Base-by-base conservation (phyloP, 2,888 invertebrate species). In the Polyommatus icarus region DNA sequence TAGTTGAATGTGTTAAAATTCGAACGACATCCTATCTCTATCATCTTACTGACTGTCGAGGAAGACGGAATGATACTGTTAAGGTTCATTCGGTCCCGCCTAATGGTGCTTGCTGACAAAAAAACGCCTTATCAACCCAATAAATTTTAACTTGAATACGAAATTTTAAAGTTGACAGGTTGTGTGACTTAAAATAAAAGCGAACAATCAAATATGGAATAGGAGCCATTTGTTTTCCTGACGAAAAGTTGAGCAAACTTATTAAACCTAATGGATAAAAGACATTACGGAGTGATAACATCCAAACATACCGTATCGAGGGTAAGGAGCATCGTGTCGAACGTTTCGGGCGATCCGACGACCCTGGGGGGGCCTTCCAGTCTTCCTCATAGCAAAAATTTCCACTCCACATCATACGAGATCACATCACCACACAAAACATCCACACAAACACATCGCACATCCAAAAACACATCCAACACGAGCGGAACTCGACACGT, bases 361-460 rank as follows among this genome's bases (percentile, higher is more conserved):
- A 72, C n/a, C 72, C 36, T 36, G 72, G 20, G 72, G 72, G 12
- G 72, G 72, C 40, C 72, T 72, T 36, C 72, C 72, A 18, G 40
- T 72, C 72, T 40, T 72, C 72, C 72, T 36, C 72, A 72, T 72
- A 20, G 72, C 72, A 72, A 72, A 36, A 72, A 40, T 4, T 32
- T 67, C 67, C 67, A 67, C 67, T 67, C 61, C 24, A 67, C 67
- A 67, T 67, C 72, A 72, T 40, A 36, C 72, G 36, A 10, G 40
- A 72, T 61, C 73, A 50, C 75, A 73, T 24, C 10, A 24, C 10
- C 50, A 54, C 75, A 75, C 54, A 50, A 54, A 75, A 75, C 50
- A 24, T 20, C 12, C 15, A 73, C n/a, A 46, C 50, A 29, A 50
- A 54, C 54, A 72, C 72, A 72, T 36, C 3, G 40, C 72, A 71